Conservation (phyloP, 2,113 vertebrate species). For the Carassius auratus region DNA sequence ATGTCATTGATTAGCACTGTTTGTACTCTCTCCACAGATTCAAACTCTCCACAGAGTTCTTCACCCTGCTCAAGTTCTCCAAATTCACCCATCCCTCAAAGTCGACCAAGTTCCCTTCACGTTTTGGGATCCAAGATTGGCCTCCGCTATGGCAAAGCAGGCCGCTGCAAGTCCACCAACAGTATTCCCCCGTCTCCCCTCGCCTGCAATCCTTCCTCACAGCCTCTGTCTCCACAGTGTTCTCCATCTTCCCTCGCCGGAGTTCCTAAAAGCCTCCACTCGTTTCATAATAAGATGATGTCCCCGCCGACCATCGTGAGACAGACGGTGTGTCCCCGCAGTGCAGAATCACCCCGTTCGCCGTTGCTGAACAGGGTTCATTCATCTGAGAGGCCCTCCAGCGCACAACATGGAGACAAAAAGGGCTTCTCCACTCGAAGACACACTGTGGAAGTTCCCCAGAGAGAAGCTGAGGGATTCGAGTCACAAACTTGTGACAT, state of each 20-base stretch:
- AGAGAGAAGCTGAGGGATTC: conserved; percentile 67
- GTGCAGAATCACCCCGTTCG: conserved; percentile 80
- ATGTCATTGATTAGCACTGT: background rate
- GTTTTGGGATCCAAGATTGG: conserved; percentile 82
- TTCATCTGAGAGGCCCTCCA: conserved; percentile 84
- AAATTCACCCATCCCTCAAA: conserved; percentile 86
- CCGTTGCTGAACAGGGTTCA: conserved; percentile 87
- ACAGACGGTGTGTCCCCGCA: conserved; percentile 80
- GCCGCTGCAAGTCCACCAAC: conserved; percentile 91
- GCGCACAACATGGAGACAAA: conserved; percentile 76
- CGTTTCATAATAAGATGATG: conserved; percentile 82
- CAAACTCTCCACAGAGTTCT: conserved; percentile 80
- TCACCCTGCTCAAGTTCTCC: conserved; percentile 92
- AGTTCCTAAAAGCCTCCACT: conserved; percentile 77
- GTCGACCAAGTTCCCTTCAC: conserved; percentile 90
- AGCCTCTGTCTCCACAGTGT: conserved; percentile 84
- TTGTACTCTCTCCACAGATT: conserved; percentile 73
- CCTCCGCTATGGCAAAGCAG: conserved; percentile 80
- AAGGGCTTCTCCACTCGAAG: conserved; percentile 70
- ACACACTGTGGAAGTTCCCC: conserved; percentile 76
- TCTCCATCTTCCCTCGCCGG: conserved; percentile 81
- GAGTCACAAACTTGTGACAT: conserved; percentile 65
- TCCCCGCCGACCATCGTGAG: conserved; percentile 84
- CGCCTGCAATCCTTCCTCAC: conserved; percentile 85
- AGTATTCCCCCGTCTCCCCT: conserved; percentile 93